A percentile compares a stretch with the other conserved stretches of the same genome.
Conservation (phyloP, 2,888 invertebrate species). For the Hyles lineata region DNA sequence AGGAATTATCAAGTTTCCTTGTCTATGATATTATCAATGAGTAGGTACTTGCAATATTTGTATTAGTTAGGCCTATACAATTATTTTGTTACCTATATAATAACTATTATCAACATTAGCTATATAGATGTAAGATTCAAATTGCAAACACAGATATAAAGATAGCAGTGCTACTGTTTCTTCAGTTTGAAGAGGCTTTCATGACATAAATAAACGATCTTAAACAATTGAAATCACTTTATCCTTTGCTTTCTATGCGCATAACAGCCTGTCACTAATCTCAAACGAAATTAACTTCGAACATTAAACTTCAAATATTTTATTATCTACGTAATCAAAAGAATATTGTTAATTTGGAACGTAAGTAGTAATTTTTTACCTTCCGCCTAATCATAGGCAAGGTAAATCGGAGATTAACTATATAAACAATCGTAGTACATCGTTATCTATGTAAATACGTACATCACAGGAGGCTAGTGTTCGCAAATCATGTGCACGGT, state of each 20-base stretch:
- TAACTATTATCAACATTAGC: not conserved
- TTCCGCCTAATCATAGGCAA: not conserved
- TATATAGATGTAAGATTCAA: not conserved
- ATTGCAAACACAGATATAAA: not conserved
- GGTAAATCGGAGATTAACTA: not conserved
- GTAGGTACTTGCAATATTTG: not conserved
- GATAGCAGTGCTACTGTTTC: not conserved
- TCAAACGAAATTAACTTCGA: not conserved
- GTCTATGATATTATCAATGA: not conserved
- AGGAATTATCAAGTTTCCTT: not conserved
- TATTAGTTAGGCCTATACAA: not conserved
- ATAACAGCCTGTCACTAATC: not conserved
- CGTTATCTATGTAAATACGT: constrained; percentile 38
- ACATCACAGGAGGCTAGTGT: constrained; percentile 19
- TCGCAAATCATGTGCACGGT: constrained; percentile 54
- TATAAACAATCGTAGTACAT: constrained; percentile 23
- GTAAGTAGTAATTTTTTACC: constrained; percentile 8
- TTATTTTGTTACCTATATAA: not conserved
- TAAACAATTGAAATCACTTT: constrained; percentile 11
- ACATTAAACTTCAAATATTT: not conserved
- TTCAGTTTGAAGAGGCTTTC: constrained; percentile 8
- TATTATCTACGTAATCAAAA: not conserved
- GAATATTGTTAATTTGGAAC: not conserved
- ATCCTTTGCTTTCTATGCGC: not conserved
- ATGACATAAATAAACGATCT: not conserved